Conservation (phyloP, 2,888 invertebrate species). For the Drosophila colorata region DNA sequence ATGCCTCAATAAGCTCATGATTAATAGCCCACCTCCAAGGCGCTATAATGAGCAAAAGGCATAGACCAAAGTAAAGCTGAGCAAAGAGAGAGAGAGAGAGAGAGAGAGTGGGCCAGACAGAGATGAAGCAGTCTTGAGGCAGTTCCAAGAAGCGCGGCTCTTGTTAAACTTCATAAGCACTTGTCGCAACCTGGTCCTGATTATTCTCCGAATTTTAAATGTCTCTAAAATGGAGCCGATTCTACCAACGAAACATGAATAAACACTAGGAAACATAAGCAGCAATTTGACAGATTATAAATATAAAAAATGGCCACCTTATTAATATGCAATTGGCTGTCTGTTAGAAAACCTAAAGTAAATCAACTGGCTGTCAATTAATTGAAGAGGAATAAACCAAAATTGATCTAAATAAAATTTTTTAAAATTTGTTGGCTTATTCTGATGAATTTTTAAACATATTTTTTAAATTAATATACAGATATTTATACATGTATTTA, state of each 20-base stretch:
- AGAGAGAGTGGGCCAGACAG: background rate
- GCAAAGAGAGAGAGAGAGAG: slow-evolving; percentile 7
- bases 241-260: background rate
- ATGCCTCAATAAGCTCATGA: slow-evolving; percentile 84
- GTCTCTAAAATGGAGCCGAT: background rate
- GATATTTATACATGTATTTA: no score
- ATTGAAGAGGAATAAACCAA: no score
- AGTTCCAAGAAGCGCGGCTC: background rate
- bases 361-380: no score
- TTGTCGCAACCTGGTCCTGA: slow-evolving; percentile 3
- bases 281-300: background rate
- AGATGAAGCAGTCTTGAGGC: background rate
- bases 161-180: slow-evolving; percentile 32
- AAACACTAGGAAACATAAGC: no score
- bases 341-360: no score
- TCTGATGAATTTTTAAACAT: no score
- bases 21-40: slow-evolving; percentile 76
- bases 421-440: no score
- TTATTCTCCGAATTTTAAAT: slow-evolving; percentile 8
- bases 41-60: slow-evolving; percentile 72
- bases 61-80: slow-evolving; percentile 45
- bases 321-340: no score
- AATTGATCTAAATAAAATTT: no score
- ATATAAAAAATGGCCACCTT: no score
- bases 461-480: no score